phyloP scores from a whole-genome alignment of 2,797 vertebrate genomes.

The Poecilia picta region DNA sequence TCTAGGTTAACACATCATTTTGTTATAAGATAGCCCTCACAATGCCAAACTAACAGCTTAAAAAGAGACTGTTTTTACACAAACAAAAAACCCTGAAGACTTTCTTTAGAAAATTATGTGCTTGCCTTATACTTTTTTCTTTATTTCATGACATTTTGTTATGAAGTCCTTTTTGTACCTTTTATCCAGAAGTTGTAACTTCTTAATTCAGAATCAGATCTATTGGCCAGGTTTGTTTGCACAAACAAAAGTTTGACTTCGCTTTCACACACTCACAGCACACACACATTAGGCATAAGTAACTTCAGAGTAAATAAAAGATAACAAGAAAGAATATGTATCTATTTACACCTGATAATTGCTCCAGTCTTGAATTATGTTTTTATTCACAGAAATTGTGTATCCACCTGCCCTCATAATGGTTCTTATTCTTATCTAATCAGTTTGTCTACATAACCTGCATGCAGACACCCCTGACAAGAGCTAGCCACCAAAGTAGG shows the following conservation, averaged over 20 bases:
- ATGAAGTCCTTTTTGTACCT: not conserved
- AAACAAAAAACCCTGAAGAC: not conserved
- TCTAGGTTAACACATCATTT: not conserved
- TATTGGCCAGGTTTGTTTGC: not conserved
- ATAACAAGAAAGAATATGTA: not conserved
- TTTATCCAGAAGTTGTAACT: not conserved
- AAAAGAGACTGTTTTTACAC: not conserved
- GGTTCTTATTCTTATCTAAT: not conserved
- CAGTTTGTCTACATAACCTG: not conserved
- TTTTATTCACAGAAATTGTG: not conserved
- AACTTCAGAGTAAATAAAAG: not conserved
- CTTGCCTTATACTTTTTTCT: not conserved
- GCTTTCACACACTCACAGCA: not conserved
- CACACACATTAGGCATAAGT: not conserved
- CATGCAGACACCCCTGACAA: not conserved
- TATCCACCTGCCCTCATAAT: not conserved
- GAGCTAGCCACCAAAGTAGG: not conserved
- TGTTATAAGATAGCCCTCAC: not conserved
- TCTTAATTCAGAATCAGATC: not conserved
- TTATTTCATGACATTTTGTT: not conserved
- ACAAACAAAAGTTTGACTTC: not conserved
- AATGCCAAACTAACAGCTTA: not conserved
- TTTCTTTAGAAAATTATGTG: not conserved
- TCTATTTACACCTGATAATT: too few species aligned
- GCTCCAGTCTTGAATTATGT: not conserved